Evolutionary conservation across 2,797 vertebrate genomes (phyloP).

Genomic region (Vespertilio murinus): DNA sequence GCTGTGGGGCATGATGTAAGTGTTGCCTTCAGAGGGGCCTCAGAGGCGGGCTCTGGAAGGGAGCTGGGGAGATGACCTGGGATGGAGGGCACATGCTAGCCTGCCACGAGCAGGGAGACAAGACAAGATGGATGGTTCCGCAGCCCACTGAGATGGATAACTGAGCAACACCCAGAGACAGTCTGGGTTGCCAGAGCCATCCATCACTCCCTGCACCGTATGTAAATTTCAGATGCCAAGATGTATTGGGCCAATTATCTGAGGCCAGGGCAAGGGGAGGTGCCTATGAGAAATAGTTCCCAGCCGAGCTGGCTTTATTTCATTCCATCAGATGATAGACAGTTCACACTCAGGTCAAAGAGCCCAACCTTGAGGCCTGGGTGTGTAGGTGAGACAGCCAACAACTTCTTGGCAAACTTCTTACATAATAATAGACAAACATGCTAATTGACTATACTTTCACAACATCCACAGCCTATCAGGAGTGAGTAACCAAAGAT

Average conservation of each 20-base stretch:
- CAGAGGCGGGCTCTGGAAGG: neutral
- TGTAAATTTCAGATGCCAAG: slow-evolving; percentile 81
- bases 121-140: slow-evolving; percentile 65
- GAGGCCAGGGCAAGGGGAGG: slow-evolving; percentile 73
- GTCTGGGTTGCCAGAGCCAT: slow-evolving; percentile 59
- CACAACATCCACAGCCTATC: no score
- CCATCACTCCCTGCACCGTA: slow-evolving; percentile 69
- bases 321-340: slow-evolving; percentile 79
- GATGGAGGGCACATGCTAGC: neutral
- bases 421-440: no score
- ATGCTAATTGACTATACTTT: no score
- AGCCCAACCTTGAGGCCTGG: slow-evolving; percentile 65
- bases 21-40: neutral
- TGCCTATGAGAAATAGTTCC: slow-evolving; percentile 60
- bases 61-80: neutral
- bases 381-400: slow-evolving; percentile 66
- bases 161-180: slow-evolving; percentile 53
- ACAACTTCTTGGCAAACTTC: slow-evolving; percentile 66
- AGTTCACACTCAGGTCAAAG: slow-evolving; percentile 78
- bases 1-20: neutral
- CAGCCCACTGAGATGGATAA: slow-evolving; percentile 62
- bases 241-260: slow-evolving; percentile 84
- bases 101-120: slow-evolving; percentile 51
- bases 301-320: slow-evolving; percentile 69
- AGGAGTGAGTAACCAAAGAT: no score